phyloP scores from a whole-genome alignment of 1,140 invertebrate species.

The Penaeus vannamei region DNA sequence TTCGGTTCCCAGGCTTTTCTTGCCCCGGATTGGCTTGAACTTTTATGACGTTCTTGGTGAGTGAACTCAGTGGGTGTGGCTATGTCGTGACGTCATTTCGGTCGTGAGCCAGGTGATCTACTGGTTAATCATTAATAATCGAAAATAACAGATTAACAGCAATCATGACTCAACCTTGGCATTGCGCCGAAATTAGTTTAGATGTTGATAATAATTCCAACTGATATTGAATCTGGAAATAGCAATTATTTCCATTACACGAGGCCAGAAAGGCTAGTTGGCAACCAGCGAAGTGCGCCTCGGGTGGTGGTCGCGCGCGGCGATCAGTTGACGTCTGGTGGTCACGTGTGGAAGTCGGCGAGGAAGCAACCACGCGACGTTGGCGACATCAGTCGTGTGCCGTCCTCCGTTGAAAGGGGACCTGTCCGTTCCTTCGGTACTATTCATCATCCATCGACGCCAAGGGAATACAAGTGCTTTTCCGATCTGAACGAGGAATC shows the following conservation, averaged over 20 bases:
- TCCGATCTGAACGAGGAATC: no score
- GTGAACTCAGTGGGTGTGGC: conserved; percentile 36
- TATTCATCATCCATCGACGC: neutral
- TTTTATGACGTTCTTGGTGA: conserved; percentile 20
- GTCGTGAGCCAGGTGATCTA: no score
- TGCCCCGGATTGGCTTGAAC: conserved; percentile 17
- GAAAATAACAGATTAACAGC: no score
- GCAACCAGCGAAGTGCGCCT: neutral
- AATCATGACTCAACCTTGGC: no score
- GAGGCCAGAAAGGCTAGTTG: neutral
- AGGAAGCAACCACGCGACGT: no score
- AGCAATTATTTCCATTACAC: no score
- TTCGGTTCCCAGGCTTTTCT: neutral
- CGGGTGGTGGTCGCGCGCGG: conserved; percentile 37
- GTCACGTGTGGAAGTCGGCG: conserved; percentile 31
- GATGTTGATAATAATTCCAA: no score
- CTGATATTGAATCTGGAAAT: no score
- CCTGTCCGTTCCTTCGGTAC: neutral
- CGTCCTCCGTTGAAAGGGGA: neutral
- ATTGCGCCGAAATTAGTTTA: no score
- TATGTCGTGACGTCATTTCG: conserved; percentile 19
- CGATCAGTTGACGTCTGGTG: conserved; percentile 55
- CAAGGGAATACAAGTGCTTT: neutral
- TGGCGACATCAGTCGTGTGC: no score
- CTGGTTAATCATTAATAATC: no score